Base-by-base conservation (phyloP, 1,140 invertebrate species). In the Drosophila repleta region DNA sequence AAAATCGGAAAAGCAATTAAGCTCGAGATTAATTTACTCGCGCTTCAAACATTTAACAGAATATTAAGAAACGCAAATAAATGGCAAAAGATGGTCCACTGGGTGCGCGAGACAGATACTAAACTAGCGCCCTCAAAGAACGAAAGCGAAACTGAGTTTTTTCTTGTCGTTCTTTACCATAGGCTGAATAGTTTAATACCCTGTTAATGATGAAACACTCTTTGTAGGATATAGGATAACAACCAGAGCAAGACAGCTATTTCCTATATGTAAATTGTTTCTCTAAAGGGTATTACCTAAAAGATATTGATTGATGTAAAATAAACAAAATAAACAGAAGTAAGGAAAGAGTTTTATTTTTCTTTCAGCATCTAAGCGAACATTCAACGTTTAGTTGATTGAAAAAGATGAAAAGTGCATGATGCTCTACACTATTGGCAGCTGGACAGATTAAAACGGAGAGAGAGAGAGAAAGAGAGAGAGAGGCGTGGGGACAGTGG, bases 381-480 rank as follows among this genome's bases (percentile, higher is more conserved):
- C 56, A 20, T 21, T 26, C 15, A 53, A 52, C 53, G 57, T 61
- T 45, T 39, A 68, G 76, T 81, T 85, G 82, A 87, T 87, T 87
- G 82, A 87, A 87, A 88, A 82, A 82, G 75, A 87, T 83, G 83
- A 88, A 88, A 87, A 76, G 83, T 81, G 69, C 74, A 74, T 75
- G 81, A 87, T 78, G 74, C 82, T 52, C 87, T 82, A 75, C 82
- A 82, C 78, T 88, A 87, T 88, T 87, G 82, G 82, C 79, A 88
- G 82, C 75, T 70, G 76, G 57, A 60, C 55, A 20, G 41, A 11
- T n/a, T 15, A 15, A 6, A 41, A 29, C 7, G 0, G 48, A 17
- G 11, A 29, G 48, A 26, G 20, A 39, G 18, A 49, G 29, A n/a
- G 32, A 37, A 5, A 18, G 35, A 41, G 35, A 48, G 21, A 21